A percentile compares a stretch with the other conserved stretches of the same genome.
Evolutionary conservation across 2,888 invertebrate genomes (phyloP).

Genomic region (Thecocarcelia acutangulata): DNA sequence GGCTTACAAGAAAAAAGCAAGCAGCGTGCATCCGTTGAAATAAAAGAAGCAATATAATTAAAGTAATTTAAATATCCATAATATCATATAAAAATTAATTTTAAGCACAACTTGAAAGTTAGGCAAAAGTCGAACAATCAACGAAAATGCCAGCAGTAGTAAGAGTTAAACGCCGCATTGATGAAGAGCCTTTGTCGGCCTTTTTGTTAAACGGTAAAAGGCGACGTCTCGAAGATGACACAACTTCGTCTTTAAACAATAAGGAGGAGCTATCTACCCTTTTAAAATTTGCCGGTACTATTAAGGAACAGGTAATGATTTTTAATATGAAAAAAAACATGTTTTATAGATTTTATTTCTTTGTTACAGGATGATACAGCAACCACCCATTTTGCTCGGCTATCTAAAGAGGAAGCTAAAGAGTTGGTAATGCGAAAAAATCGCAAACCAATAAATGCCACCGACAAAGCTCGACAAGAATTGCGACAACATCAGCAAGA

Average conservation of each 20-base stretch:
- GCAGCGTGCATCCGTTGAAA: constrained; percentile 38
- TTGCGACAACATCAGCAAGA: constrained; percentile 82
- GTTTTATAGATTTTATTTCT: too few species aligned
- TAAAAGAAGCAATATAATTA: background rate
- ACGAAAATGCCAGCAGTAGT: constrained; percentile 83
- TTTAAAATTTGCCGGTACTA: constrained; percentile 88
- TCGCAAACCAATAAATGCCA: constrained; percentile 81
- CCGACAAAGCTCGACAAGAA: constrained; percentile 81
- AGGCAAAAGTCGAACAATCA: background rate
- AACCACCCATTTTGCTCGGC: constrained; percentile 80
- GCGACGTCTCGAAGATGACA: constrained; percentile 83
- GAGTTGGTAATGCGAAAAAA: constrained; percentile 81
- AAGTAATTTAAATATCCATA: background rate
- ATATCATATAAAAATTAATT: background rate
- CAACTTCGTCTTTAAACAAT: constrained; percentile 45
- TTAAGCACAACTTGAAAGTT: background rate
- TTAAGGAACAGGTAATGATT: constrained; percentile 84
- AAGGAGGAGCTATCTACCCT: constrained; percentile 84
- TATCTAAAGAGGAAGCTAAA: constrained; percentile 82
- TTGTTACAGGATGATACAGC: constrained; percentile 81
- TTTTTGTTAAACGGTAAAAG: constrained; percentile 88
- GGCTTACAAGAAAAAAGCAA: constrained; percentile 8
- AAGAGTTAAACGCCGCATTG: constrained; percentile 87
- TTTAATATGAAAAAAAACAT: background rate
- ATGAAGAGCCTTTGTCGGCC: constrained; percentile 87